Percentiles rank a stretch among this genome's conserved stretches.
phyloP scores from a whole-genome alignment of 2,888 invertebrate genomes.

The Biston stratarius region DNA sequence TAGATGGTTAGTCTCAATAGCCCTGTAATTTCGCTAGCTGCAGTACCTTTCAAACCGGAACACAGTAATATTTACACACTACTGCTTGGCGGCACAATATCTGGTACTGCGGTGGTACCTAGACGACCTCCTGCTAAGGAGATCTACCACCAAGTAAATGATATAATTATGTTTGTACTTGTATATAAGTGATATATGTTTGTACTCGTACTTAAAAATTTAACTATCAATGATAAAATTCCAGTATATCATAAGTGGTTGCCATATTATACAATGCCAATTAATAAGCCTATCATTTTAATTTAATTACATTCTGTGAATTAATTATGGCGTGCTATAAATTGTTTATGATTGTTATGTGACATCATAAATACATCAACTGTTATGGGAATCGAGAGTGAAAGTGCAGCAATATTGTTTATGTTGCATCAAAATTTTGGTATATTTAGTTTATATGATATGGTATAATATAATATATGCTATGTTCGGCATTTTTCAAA shows the following conservation, averaged over 20 bases:
- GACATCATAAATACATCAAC: conserved; percentile 18
- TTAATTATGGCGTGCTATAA: conserved; percentile 9
- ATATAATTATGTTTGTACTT: too few relatives aligned
- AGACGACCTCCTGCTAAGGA: too few relatives aligned
- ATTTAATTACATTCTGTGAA: conserved; percentile 5
- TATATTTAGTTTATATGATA: conserved; percentile 2
- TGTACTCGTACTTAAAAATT: neutral
- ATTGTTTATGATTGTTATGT: conserved; percentile 28
- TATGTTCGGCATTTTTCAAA: too few relatives aligned
- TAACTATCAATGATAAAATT: neutral
- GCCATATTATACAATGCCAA: conserved; percentile 5
- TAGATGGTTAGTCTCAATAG: too few relatives aligned
- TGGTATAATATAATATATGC: neutral
- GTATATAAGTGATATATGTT: too few relatives aligned
- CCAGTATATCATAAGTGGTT: neutral
- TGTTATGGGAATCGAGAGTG: conserved; percentile 24
- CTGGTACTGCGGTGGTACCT: too few relatives aligned
- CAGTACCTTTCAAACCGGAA: too few relatives aligned
- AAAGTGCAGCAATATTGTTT: conserved; percentile 19
- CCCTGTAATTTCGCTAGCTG: too few relatives aligned
- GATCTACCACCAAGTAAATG: too few relatives aligned
- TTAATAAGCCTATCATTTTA: conserved; percentile 8
- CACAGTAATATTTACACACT: too few relatives aligned
- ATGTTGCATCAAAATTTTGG: conserved; percentile 12
- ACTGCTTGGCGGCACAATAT: too few relatives aligned